A percentile compares a stretch with the other conserved stretches of the same genome.
phyloP scores from a whole-genome alignment of 2,797 vertebrate genomes.

The Cyprinella venusta region DNA sequence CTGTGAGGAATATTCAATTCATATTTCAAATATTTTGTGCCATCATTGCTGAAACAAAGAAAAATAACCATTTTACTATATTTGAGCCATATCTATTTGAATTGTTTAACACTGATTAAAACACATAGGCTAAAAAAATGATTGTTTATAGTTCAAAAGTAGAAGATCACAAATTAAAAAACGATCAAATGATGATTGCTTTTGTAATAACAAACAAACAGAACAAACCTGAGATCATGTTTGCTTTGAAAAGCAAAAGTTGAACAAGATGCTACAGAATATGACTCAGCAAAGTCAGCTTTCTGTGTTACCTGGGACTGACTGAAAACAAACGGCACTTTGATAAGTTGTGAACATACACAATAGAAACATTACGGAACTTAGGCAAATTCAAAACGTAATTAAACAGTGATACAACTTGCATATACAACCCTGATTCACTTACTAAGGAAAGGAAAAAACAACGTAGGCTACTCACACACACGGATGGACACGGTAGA shows the following conservation, averaged over 20 bases:
- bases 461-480: no score
- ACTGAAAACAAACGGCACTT: not conserved
- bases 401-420: no score
- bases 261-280: not conserved
- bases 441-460: no score
- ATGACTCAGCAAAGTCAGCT: not conserved
- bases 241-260: not conserved
- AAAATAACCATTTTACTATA: not conserved
- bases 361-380: no score
- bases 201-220: not conserved
- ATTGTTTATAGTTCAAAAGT: not conserved
- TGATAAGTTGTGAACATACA: not conserved
- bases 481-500: no score
- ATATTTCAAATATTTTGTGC: not conserved
- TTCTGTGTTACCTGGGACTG: not conserved
- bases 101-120: not conserved
- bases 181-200: not conserved
- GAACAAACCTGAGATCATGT: not conserved
- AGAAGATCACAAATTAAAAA: not conserved
- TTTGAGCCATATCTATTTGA: not conserved
- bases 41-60: not conserved
- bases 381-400: no score
- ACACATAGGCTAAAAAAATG: no score
- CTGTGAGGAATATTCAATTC: not conserved
- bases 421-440: no score